phyloP scores from a whole-genome alignment of 2,888 invertebrate genomes.

The Ptilodon capucinus region DNA sequence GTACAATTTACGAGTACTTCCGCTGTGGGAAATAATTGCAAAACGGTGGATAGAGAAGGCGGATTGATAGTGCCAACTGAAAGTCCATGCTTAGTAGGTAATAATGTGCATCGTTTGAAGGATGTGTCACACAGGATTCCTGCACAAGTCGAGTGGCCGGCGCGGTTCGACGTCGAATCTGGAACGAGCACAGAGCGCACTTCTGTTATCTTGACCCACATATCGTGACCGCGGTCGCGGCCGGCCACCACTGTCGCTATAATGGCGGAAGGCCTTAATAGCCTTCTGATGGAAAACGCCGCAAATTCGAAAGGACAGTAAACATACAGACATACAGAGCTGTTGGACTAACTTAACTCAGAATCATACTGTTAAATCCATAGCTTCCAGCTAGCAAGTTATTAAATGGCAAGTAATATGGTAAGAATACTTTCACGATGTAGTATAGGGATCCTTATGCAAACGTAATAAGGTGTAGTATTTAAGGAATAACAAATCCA shows the following conservation, averaged over 20 bases:
- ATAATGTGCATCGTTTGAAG: conserved; percentile 5
- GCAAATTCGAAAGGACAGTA: conserved; percentile 5
- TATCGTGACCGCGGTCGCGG: conserved; percentile 63
- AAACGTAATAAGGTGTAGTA: no score
- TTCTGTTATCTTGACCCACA: conserved; percentile 73
- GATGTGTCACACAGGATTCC: not conserved
- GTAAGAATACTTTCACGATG: no score
- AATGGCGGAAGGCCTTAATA: conserved; percentile 61
- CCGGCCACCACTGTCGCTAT: conserved; percentile 44
- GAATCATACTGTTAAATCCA: no score
- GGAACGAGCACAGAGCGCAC: conserved; percentile 52
- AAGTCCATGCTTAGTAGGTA: not conserved
- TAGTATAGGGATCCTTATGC: no score
- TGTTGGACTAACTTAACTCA: no score
- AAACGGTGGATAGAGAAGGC: no score
- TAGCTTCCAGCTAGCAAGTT: no score
- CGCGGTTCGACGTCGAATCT: conserved; percentile 40
- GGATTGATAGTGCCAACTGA: no score
- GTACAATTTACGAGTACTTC: not conserved
- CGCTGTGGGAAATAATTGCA: not conserved
- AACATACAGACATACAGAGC: not conserved
- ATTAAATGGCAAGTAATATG: no score
- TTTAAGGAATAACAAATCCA: no score
- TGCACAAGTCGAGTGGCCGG: not conserved
- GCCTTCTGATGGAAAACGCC: conserved; percentile 39